phyloP scores from a whole-genome alignment of 2,888 invertebrate species.

The Ochropacha duplaris region DNA sequence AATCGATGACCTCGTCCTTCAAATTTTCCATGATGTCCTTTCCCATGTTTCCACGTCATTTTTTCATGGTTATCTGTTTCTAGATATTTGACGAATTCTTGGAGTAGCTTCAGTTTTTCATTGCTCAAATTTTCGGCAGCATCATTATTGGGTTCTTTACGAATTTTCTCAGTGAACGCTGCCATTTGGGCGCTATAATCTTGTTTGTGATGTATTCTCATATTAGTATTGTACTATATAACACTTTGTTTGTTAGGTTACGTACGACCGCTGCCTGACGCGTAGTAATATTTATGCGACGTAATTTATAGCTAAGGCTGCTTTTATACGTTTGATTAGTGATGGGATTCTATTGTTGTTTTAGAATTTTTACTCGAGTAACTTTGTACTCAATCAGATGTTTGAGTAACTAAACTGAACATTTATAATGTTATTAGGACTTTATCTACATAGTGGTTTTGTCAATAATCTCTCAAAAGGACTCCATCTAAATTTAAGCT shows the following conservation, averaged over 20 bases:
- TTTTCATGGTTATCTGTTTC: constrained; percentile 22
- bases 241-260: constrained; percentile 9
- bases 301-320: constrained; percentile 8
- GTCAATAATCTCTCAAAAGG: too few species aligned
- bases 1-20: constrained; percentile 22
- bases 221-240: constrained; percentile 23
- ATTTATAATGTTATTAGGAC: too few species aligned
- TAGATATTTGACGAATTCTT: constrained; percentile 34
- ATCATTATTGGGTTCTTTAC: constrained; percentile 11
- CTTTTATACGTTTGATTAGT: background rate
- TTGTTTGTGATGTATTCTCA: constrained; percentile 31
- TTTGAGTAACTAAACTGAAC: too few species aligned
- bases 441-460: too few species aligned
- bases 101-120: constrained; percentile 33
- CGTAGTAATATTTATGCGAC: constrained; percentile 27
- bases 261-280: constrained; percentile 22
- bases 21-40: constrained; percentile 15
- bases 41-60: constrained; percentile 8
- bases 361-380: background rate
- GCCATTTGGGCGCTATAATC: constrained; percentile 22
- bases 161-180: constrained; percentile 18
- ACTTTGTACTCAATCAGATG: background rate
- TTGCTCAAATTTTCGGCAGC: constrained; percentile 14
- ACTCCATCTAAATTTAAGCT: too few species aligned
- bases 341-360: background rate